phyloP scores from a whole-genome alignment of 2,888 invertebrate species.

The Linyphia triangularis region DNA sequence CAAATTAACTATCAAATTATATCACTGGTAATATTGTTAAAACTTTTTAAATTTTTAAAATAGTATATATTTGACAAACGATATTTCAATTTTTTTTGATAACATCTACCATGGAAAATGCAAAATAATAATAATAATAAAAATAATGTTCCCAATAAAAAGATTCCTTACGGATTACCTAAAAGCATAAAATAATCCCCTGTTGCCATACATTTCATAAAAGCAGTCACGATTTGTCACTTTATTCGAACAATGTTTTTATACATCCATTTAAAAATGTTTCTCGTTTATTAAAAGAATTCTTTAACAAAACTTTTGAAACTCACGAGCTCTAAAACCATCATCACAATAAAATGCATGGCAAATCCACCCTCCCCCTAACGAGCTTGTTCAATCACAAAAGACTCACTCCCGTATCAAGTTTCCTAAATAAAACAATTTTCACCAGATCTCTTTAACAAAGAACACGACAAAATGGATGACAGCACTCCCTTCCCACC shows the following conservation, averaged over 20 bases:
- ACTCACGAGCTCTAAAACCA: background rate
- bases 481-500: constrained; percentile 3
- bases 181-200: background rate
- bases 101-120: no score
- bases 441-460: background rate
- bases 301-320: background rate
- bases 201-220: background rate
- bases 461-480: background rate
- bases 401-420: background rate
- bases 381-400: constrained; percentile 13
- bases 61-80: no score
- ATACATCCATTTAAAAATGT: background rate
- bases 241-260: background rate
- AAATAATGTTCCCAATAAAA: no score
- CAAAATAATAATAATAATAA: no score
- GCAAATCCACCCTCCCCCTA: background rate
- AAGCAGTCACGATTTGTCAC: background rate
- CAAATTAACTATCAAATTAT: no score
- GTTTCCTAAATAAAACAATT: constrained; percentile 49
- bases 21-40: no score
- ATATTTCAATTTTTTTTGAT: no score
- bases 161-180: no score
- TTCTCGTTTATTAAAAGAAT: background rate
- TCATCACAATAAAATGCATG: background rate
- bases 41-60: no score